Evolutionary conservation across 2,888 invertebrate genomes (phyloP).

Genomic region (Lasiommata megera): DNA sequence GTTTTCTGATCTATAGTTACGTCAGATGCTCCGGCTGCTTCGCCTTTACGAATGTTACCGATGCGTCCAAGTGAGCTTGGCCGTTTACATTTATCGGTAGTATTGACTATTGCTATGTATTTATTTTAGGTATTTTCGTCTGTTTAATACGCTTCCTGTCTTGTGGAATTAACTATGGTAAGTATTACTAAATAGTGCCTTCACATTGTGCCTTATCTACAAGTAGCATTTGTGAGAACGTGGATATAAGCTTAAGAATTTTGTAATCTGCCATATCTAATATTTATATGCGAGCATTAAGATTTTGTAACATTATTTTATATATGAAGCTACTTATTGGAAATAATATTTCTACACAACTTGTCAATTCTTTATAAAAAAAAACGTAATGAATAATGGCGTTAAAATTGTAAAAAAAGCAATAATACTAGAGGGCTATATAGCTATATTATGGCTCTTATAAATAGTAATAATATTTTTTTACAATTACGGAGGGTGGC

Average conservation of each 20-base stretch:
- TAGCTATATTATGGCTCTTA: no score
- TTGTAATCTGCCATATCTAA: slow-evolving; percentile 11
- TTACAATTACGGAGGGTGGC: no score
- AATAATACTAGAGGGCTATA: no score
- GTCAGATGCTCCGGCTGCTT: slow-evolving; percentile 23
- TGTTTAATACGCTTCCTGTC: slow-evolving; percentile 66
- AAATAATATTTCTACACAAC: no score
- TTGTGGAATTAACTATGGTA: slow-evolving; percentile 51
- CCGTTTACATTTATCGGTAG: slow-evolving; percentile 54
- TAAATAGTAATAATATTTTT: no score
- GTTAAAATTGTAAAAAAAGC: no score
- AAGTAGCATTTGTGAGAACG: slow-evolving; percentile 13
- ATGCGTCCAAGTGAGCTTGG: slow-evolving; percentile 40
- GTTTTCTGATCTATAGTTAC: neutral
- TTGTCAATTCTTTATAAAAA: no score
- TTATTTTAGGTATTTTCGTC: slow-evolving; percentile 46
- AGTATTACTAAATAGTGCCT: slow-evolving; percentile 54
- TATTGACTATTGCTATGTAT: slow-evolving; percentile 55
- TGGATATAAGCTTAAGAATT: slow-evolving; percentile 13
- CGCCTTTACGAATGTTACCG: slow-evolving; percentile 46
- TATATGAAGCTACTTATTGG: neutral
- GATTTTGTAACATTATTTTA: neutral
- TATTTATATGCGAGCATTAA: neutral
- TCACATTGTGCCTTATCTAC: slow-evolving; percentile 52
- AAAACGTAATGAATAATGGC: no score